Conservation (phyloP, 2,888 invertebrate species). For the Agrotis exclamationis region DNA sequence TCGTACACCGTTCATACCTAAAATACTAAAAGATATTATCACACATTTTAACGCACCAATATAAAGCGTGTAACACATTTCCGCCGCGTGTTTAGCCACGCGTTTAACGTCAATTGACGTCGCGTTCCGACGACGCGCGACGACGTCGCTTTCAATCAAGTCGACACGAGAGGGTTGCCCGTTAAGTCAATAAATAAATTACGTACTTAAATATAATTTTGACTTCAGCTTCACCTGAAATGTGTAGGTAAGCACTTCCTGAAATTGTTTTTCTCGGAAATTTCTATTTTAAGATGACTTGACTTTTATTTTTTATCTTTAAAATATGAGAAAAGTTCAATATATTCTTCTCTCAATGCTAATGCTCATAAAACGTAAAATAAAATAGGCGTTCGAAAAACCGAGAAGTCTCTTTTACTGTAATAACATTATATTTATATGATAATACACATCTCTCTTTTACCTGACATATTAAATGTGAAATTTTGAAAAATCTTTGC, state of each 20-base stretch:
- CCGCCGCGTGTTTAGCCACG: constrained; percentile 23
- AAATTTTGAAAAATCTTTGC: no score
- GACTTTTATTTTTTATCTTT: not conserved
- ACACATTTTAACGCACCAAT: constrained; percentile 3
- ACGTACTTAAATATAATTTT: constrained; percentile 34
- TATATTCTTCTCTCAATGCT: not conserved
- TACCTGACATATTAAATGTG: no score
- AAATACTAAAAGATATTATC: not conserved
- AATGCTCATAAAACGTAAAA: not conserved
- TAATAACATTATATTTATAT: not conserved
- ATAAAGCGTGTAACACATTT: constrained; percentile 28
- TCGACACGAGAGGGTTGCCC: constrained; percentile 32
- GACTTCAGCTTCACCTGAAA: not conserved
- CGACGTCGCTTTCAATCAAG: constrained; percentile 48
- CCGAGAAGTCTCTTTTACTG: not conserved
- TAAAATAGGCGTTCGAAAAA: not conserved
- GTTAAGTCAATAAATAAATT: constrained; percentile 46
- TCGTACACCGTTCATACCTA: not conserved
- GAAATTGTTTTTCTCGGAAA: not conserved
- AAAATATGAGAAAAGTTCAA: not conserved
- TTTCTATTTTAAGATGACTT: not conserved
- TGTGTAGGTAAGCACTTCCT: not conserved
- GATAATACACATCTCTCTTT: not conserved
- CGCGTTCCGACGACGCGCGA: not conserved
- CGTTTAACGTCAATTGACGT: constrained; percentile 41